Base-by-base conservation (phyloP, 2,888 invertebrate genomes). In the Lepetodrilus schrolli region DNA sequence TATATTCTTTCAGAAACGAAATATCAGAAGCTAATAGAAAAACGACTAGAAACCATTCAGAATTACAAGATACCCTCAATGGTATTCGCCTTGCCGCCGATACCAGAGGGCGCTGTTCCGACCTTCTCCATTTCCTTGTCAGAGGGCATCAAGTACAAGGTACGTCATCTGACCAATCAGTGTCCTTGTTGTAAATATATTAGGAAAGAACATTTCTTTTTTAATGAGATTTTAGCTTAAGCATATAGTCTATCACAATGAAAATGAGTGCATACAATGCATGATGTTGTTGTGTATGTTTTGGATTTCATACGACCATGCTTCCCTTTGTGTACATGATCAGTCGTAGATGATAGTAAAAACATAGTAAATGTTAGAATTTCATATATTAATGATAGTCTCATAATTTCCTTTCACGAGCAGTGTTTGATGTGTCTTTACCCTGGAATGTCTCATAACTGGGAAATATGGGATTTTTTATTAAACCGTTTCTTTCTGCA, bases 81-180 rank as follows among this genome's bases (percentile, higher is more conserved):
- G 21, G 83, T 87, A 20, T 84, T 90, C 71, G 78, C 74, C 26
- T 83, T 90, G 17, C 90, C 90, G 5, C 37, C 80, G 0, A 84
- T 90, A 34, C 89, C 90, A 4, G 84, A 86, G 70, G 89, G 88
- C 1, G 80, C 86, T 21, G 79, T 87, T 7, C 85, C 87, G 3
- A 84, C 88, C 4, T 87, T 87, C 73, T 83, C 87, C 8, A 87
- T 89, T 72, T 83, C 89, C 5, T 77, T 90, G 48, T 82, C 85
- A 10, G 90, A 90, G 4, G 90, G 90, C 4, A 80, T 89, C 34
- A 87, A 86, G 77, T 84, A 87, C 82, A 82, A 86, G 87, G 90
- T 90, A 82, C 65, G n/a, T n/a, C n/a, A n/a, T n/a, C n/a, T n/a
- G n/a, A n/a, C n/a, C n/a, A 17, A 17, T 4, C 20, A 5, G 38